A percentile compares a stretch with the other conserved stretches of the same genome.
phyloP scores from a whole-genome alignment of 92 coral and sea anemone genomes.

The Epizoanthus fatuus region DNA sequence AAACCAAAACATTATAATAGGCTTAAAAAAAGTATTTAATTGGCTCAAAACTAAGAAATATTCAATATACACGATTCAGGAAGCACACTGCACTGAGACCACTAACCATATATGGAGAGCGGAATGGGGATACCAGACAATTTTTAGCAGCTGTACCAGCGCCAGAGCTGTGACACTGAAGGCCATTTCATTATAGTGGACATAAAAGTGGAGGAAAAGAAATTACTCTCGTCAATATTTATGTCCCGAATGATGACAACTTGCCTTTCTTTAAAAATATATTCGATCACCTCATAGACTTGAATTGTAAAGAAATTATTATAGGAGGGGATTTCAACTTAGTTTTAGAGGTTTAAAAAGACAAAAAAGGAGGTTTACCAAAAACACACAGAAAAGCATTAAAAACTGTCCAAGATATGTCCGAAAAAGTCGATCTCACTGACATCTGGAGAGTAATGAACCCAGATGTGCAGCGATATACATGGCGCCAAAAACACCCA shows the following conservation, averaged over 20 bases:
- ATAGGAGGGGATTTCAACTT: no score
- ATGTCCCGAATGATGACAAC: not conserved
- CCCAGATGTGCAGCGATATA: no score
- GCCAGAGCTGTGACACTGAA: no score
- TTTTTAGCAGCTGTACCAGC: no score
- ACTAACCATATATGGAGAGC: not conserved
- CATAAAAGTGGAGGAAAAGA: not conserved
- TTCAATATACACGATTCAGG: not conserved
- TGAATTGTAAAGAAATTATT: not conserved
- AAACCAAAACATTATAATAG: no score
- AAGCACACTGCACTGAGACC: not conserved
- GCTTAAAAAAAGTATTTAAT: not conserved
- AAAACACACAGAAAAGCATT: no score
- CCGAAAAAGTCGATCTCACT: no score
- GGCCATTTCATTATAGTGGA: not conserved
- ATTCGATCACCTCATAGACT: not conserved
- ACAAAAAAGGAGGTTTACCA: no score
- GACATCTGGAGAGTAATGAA: no score
- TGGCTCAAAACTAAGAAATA: not conserved
- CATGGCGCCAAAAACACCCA: no score
- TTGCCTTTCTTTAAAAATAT: not conserved
- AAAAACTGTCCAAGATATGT: no score
- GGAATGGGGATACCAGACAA: not conserved
- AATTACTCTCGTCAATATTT: not conserved
- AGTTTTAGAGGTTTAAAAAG: no score